These are phyloP conservation scores for Branchellion lobata DNA, from an alignment of 2,888 invertebrate species.

Conservation along the genomic window DNA sequence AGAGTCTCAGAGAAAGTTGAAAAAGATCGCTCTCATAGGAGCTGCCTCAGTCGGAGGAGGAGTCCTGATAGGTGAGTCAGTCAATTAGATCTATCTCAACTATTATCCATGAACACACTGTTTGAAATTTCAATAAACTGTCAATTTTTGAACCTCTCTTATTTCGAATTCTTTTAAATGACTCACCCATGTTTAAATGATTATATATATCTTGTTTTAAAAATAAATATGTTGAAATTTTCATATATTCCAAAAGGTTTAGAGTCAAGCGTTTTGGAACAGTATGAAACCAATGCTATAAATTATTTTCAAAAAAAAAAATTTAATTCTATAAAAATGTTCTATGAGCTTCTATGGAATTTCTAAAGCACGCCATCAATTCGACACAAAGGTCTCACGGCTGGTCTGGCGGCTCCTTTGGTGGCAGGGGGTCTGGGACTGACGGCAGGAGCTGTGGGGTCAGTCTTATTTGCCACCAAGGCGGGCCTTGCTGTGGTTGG, in stretches of 20 bases:
- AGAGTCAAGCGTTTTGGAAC: too few relatives aligned
- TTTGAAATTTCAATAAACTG: neutral
- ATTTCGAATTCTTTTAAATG: neutral
- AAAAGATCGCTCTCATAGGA: slow-evolving; percentile 69
- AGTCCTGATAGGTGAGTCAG: slow-evolving; percentile 66
- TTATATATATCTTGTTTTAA: neutral
- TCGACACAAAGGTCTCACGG: slow-evolving; percentile 66
- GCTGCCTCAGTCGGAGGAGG: slow-evolving; percentile 70
- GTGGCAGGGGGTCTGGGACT: slow-evolving; percentile 64
- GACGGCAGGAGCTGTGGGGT: slow-evolving; percentile 65
- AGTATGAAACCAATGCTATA: too few relatives aligned
- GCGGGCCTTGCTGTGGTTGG: slow-evolving; percentile 65
- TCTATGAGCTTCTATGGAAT: too few relatives aligned
- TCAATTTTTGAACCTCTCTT: neutral
- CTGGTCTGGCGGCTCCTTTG: slow-evolving; percentile 71
- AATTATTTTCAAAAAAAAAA: too few relatives aligned
- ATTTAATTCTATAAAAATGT: too few relatives aligned
- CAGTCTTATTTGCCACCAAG: slow-evolving; percentile 59
- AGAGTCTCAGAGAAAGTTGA: slow-evolving; percentile 66
- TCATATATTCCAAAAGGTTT: too few relatives aligned
- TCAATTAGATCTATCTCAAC: too few relatives aligned
- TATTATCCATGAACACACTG: neutral
- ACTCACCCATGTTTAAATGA: too few relatives aligned
- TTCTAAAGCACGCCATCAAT: too few relatives aligned
- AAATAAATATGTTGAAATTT: neutral